Evolutionary conservation across 2,888 invertebrate genomes (phyloP).

Genomic region (Lasioglossum zephyrum): DNA sequence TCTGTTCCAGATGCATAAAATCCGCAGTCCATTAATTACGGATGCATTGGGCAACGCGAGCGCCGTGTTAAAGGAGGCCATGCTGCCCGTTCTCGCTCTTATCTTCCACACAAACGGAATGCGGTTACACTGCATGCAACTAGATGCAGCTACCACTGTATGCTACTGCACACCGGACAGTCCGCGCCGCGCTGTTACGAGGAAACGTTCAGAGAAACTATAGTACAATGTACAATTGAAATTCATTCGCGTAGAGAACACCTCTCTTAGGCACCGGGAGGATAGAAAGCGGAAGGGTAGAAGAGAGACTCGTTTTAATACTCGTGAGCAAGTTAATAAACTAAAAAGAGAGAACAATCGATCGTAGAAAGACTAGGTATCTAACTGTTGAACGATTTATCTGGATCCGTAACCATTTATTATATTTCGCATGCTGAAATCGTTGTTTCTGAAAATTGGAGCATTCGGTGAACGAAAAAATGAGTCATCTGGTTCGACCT

Average conservation of each 20-base stretch:
- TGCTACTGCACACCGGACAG: neutral
- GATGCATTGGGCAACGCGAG: neutral
- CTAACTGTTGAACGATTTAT: neutral
- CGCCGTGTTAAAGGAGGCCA: neutral
- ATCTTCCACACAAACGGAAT: neutral
- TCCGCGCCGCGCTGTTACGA: neutral
- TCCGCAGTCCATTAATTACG: neutral
- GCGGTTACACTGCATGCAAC: slow-evolving; percentile 15
- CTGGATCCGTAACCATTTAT: neutral
- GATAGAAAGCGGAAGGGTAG: slow-evolving; percentile 4
- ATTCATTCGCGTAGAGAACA: neutral
- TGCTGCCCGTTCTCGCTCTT: neutral
- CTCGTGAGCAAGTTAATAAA: neutral
- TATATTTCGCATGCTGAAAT: neutral
- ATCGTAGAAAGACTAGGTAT: neutral
- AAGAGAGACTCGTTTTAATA: neutral
- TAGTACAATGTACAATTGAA: neutral
- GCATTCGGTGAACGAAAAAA: neutral
- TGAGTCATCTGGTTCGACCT: neutral
- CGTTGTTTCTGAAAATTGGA: neutral
- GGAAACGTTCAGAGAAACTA: neutral
- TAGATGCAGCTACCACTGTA: neutral
- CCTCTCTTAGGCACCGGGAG: neutral
- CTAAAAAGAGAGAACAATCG: neutral
- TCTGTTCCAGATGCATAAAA: neutral